Conservation (phyloP, 2,113 vertebrate species). For the Phyllostomus discolor region DNA sequence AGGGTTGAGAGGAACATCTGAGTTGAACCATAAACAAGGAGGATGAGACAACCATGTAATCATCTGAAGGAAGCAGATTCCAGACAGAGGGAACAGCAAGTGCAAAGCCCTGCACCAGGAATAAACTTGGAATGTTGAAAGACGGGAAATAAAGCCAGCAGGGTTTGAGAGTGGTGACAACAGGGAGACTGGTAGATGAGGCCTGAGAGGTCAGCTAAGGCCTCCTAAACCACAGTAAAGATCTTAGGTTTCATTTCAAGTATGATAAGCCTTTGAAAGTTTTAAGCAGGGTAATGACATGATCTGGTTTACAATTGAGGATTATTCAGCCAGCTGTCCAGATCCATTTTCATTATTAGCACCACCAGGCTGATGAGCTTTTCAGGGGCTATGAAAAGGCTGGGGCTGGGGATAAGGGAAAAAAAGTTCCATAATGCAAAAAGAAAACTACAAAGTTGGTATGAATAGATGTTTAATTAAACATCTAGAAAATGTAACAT, state of each 20-base stretch:
- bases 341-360: background rate
- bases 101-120: background rate
- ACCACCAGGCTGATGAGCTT: background rate
- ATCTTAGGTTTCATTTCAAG: background rate
- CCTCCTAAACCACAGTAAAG: background rate
- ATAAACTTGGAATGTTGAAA: background rate
- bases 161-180: background rate
- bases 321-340: background rate
- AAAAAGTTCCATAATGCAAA: background rate
- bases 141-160: background rate
- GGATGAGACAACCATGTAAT: background rate
- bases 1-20: background rate
- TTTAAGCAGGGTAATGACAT: background rate
- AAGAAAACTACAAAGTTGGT: background rate
- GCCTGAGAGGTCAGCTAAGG: background rate
- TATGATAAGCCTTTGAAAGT: slow-evolving; percentile 2
- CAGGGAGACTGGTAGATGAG: background rate
- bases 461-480: background rate
- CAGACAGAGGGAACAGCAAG: background rate
- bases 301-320: background rate
- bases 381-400: background rate
- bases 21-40: background rate
- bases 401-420: background rate
- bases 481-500: background rate
- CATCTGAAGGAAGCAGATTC: background rate